Conservation (phyloP, 2,113 vertebrate species). For the Ramphastos sulfuratus region DNA sequence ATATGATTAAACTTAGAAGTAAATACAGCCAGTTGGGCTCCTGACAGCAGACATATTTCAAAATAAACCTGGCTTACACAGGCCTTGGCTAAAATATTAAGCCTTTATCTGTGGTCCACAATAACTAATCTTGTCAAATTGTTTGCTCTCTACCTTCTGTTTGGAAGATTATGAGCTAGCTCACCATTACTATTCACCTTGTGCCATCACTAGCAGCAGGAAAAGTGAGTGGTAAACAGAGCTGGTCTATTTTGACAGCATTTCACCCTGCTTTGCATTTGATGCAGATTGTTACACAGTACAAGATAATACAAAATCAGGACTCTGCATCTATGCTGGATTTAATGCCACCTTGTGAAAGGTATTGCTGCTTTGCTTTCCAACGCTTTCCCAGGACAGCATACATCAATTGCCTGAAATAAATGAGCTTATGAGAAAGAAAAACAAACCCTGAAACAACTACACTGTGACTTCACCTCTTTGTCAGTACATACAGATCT, state of each 20-base stretch:
- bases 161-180: slow-evolving; percentile 58
- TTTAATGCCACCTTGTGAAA: slow-evolving; percentile 27
- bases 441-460: not conserved
- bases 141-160: slow-evolving; percentile 51
- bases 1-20: slow-evolving; percentile 58
- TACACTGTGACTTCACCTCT: not conserved
- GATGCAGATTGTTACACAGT: not conserved
- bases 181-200: slow-evolving; percentile 61
- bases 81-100: slow-evolving; percentile 69
- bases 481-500: not conserved
- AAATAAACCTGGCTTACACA: slow-evolving; percentile 63
- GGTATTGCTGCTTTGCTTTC: not conserved
- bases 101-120: slow-evolving; percentile 63
- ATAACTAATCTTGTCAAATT: slow-evolving; percentile 64
- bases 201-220: slow-evolving; percentile 42
- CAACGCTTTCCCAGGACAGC: slow-evolving; percentile 8
- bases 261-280: slow-evolving; percentile 35
- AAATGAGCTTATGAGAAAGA: not conserved
- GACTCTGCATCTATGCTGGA: not conserved
- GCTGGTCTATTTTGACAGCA: slow-evolving; percentile 8
- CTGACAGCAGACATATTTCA: slow-evolving; percentile 65
- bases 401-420: not conserved
- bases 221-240: slow-evolving; percentile 46
- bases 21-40: slow-evolving; percentile 66
- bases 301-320: not conserved